These are phyloP conservation scores for Aphodius granarius DNA, from an alignment of 2,888 invertebrate species.

Conservation along the genomic window DNA sequence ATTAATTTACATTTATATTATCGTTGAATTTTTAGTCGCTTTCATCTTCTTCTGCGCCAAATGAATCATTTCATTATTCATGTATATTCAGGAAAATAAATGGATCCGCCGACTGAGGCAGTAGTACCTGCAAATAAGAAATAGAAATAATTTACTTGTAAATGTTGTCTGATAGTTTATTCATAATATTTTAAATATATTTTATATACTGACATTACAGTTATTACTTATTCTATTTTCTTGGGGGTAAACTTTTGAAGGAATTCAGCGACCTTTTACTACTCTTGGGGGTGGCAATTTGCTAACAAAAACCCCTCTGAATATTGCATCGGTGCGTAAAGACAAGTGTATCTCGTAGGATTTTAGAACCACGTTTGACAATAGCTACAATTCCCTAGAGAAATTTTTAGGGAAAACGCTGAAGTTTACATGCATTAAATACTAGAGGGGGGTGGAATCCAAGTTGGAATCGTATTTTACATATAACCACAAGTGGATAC, in stretches of 20 bases:
- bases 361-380: constrained; percentile 7
- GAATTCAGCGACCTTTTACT: not conserved
- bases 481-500: not conserved
- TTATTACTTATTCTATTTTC: not conserved
- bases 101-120: not conserved
- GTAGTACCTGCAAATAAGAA: not conserved
- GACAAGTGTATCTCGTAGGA: constrained; percentile 1
- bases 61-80: not conserved
- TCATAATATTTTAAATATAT: too few relatives aligned
- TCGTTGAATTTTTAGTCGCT: constrained; percentile 24
- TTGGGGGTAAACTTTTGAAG: not conserved
- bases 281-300: constrained; percentile 3
- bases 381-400: constrained; percentile 1
- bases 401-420: constrained; percentile 9
- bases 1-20: constrained; percentile 31
- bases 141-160: not conserved
- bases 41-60: constrained; percentile 11
- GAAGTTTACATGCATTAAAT: not conserved
- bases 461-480: not conserved
- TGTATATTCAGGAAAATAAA: not conserved
- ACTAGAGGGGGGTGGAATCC: not conserved
- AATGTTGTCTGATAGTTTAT: not conserved
- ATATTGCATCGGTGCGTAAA: constrained; percentile 3
- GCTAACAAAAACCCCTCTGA: constrained; percentile 8
- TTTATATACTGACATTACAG: too few relatives aligned